Base-by-base conservation (phyloP, 92 coral and sea anemone species). In the Porites cylindrica region DNA sequence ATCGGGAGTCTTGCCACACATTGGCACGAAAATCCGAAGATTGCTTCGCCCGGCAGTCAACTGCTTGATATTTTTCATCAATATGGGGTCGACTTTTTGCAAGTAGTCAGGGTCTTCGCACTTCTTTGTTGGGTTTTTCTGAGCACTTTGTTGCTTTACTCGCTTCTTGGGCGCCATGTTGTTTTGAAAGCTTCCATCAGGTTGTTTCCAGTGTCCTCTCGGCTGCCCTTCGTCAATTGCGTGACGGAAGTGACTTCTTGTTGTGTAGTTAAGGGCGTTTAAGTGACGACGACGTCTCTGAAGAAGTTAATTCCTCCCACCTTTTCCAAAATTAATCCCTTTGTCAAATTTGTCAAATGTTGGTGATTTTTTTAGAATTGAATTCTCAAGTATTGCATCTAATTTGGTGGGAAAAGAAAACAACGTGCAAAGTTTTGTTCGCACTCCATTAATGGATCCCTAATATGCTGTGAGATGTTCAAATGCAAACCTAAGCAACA, bases 1-100 rank as follows among this genome's bases (percentile, higher is more conserved):
- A 23, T 83, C 87, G 14, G 21, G 81, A 4, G 87, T 83, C 61
- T 83, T 83, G 71, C 81, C 87, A 19, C 87, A 74, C 51, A 83
- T 76, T 0, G 87, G 81, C 23, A 83, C 87, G 20, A 83, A 83
- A 12, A 83, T 74, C 0, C 74, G 87, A 47, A 83, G 87, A 24
- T 83, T 63, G 12, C 74, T 51, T 64, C 87, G 87, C n/a, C 74
- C 87, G 9, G 80, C 81, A 6, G 87, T 83, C 73, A 83, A 59
- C 53, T 83, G 73, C 1, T 14, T 16, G 53, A 74, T 75, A 21
- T 83, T 61, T 74, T 83, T 83, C 74, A 83, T 75, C 62, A 83
- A 9, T 50, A 74, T 63, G 6, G 87, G 87, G 58, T 83, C 87
- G n/a, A 83, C 87, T 26, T 73, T 83, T 73, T 83, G 11, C 50